phyloP scores from a whole-genome alignment of 1,140 invertebrate genomes.

The Drosophila aff. region DNA sequence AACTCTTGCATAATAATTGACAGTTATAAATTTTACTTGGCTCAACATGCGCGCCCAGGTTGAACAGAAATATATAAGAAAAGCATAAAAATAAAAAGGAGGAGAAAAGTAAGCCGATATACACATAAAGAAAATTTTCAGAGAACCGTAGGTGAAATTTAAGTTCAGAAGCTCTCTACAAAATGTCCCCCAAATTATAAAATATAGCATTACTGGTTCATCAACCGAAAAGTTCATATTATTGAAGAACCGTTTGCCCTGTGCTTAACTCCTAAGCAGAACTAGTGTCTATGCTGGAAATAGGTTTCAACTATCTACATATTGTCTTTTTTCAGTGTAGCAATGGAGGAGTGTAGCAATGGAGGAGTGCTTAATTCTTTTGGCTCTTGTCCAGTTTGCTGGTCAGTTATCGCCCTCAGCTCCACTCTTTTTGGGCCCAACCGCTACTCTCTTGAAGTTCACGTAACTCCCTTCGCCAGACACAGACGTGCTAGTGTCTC shows the following conservation, averaged over 20 bases:
- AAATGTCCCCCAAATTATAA: not conserved
- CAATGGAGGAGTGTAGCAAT: slow-evolving; percentile 4
- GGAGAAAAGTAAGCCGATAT: slow-evolving; percentile 5
- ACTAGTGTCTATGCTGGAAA: too few relatives aligned
- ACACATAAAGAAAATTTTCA: not conserved
- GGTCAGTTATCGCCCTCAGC: slow-evolving; percentile 19
- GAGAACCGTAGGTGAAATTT: not conserved
- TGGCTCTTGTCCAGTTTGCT: slow-evolving; percentile 53
- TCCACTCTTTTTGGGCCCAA: slow-evolving; percentile 2
- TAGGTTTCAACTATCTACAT: too few relatives aligned
- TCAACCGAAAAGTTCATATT: too few relatives aligned
- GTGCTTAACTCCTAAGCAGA: too few relatives aligned
- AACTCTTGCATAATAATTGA: slow-evolving; percentile 85
- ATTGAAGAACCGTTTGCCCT: too few relatives aligned
- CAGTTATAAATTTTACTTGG: slow-evolving; percentile 81
- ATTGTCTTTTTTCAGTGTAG: not conserved
- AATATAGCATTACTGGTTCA: not conserved
- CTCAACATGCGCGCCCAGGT: slow-evolving; percentile 44
- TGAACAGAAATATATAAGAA: slow-evolving; percentile 15
- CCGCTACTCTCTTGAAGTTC: slow-evolving; percentile 44
- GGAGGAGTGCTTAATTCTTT: slow-evolving; percentile 58
- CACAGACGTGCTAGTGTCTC: slow-evolving; percentile 26
- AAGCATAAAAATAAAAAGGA: slow-evolving; percentile 7
- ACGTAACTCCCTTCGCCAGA: slow-evolving; percentile 53
- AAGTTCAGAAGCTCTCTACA: not conserved